A percentile compares a stretch with the other conserved stretches of the same genome.
Conservation (phyloP, 2,888 invertebrate genomes). For the Acheta domesticus region DNA sequence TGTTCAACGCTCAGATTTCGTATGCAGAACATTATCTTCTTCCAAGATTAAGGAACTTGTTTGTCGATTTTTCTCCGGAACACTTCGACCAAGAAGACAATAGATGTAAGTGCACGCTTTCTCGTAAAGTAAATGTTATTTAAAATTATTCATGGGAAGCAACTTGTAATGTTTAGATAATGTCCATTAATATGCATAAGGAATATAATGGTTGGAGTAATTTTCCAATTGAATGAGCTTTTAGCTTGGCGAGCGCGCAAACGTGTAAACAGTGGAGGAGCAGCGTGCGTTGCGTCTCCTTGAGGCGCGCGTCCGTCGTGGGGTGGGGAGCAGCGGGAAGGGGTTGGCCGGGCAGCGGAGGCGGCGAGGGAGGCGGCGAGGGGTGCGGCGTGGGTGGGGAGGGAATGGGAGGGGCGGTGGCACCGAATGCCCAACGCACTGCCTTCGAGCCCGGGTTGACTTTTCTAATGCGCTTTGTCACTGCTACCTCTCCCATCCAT, state of each 20-base stretch:
- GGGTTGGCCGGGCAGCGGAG: not conserved
- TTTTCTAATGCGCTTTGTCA: too few species aligned
- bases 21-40: not conserved
- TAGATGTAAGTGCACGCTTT: conserved; percentile 11
- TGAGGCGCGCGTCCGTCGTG: not conserved
- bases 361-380: too few species aligned
- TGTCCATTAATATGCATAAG: conserved; percentile 30
- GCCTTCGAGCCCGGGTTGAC: too few species aligned
- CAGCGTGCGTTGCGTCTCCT: not conserved
- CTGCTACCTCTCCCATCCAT: too few species aligned
- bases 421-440: too few species aligned
- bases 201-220: conserved; percentile 28
- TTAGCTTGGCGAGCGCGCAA: conserved; percentile 28
- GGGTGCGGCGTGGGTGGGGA: too few species aligned
- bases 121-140: conserved; percentile 20
- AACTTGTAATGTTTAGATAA: conserved; percentile 25
- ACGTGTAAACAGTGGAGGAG: conserved; percentile 20
- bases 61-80: not conserved
- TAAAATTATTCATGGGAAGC: conserved; percentile 23
- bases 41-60: not conserved
- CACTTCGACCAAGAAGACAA: conserved; percentile 11
- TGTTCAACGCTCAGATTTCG: too few species aligned
- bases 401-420: too few species aligned
- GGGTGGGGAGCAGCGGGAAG: not conserved
- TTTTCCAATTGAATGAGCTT: conserved; percentile 29